Evolutionary conservation across 2,113 vertebrate species (phyloP), one percentile per base, ranked within the genome.

Genomic region (Xiphorhynchus elegans): DNA sequence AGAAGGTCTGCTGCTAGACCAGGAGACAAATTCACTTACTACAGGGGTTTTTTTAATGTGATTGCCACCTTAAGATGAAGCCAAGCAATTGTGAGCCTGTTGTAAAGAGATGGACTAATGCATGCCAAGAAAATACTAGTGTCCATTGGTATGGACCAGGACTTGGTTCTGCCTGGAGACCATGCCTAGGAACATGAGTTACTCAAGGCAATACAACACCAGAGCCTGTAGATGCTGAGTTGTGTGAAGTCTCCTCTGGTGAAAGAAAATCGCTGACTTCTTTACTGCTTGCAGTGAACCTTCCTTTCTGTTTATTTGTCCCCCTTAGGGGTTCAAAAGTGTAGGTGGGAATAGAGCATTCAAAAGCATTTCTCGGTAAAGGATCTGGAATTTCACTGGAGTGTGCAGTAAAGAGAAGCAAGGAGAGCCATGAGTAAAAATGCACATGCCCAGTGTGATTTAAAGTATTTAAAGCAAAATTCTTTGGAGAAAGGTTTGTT

Each of bases 11-110:
- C 87, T 91, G 74, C 93, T 84, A 39, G 25, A 24, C 77, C 53
- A 35, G 79, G 55, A 89, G 87, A 69, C 90, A 96, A 96, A 33
- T 28, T 93, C 90, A 60, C 20, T 85, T 92, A 80, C 58, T 62
- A 28, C 74, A 60, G 74, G 20, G 7, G 4, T 47, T 47, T 46
- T 46, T 46, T 46, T 46, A 46, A 82, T 88, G 87, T 58, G 52
- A 63, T 80, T 84, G 63, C 58, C 44, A 53, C 26, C 52, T 35
- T 83, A 55, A 67, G 47, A 74, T 37, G 68, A 93, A 94, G 49
- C 60, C 40, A 53, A 75, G 66, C 40, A 95, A 46, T 35, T 75
- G 66, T 47, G 18, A 81, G n/a, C 55, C 79, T 63, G 24, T 39
- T 84, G 44, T 74, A 76, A 90, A 84, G 52, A 46, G 74, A 31